phyloP scores from a whole-genome alignment of 35 echinoderm and acorn worm genomes.

The Apostichopus californicus region DNA sequence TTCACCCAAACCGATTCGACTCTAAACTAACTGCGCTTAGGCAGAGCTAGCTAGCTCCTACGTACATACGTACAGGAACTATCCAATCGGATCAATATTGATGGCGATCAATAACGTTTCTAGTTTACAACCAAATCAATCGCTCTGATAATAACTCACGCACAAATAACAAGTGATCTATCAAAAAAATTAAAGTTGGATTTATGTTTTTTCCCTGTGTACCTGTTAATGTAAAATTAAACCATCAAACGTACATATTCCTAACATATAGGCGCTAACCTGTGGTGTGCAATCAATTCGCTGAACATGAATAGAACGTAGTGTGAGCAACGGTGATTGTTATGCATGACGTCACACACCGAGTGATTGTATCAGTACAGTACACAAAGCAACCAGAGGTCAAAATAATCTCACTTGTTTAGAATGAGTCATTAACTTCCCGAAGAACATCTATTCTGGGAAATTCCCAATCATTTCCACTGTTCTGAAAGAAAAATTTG shows the following conservation, averaged over 20 bases:
- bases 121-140: background rate
- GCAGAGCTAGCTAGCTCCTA: background rate
- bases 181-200: no score
- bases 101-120: conserved; percentile 1
- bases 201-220: no score
- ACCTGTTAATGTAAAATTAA: no score
- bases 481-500: no score
- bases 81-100: conserved; percentile 21
- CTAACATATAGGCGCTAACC: background rate
- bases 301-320: background rate
- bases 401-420: background rate
- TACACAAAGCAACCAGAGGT: conserved; percentile 4
- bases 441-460: background rate
- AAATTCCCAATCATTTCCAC: background rate
- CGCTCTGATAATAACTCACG: background rate
- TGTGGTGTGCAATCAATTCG: background rate
- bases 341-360: conserved; percentile 16
- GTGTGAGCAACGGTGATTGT: background rate
- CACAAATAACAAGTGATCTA: no score
- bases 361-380: background rate
- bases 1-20: background rate
- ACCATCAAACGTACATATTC: no score
- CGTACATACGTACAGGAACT: conserved; percentile 4
- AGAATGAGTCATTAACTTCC: background rate
- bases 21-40: background rate